These are phyloP conservation scores for Zelostemma sp. DNA, from an alignment of 1,140 invertebrate species.

Conservation along the genomic window DNA sequence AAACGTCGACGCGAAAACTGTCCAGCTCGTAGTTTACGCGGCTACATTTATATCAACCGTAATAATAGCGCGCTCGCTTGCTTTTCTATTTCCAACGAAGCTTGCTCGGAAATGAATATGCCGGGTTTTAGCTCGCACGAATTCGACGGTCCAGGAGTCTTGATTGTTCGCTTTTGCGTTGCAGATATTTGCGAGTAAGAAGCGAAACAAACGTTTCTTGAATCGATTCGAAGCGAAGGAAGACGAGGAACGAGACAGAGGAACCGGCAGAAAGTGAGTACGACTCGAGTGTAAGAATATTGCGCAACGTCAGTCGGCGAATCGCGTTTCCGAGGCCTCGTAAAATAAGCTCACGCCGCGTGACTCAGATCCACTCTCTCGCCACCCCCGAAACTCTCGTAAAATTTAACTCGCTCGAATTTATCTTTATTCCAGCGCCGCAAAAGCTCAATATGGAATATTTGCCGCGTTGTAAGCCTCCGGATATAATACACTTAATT, in stretches of 20 bases:
- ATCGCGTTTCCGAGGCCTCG: slow-evolving; percentile 51
- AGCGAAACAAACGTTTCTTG: slow-evolving; percentile 29
- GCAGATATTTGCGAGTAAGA: slow-evolving; percentile 41
- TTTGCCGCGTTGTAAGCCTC: slow-evolving; percentile 56
- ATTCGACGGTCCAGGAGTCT: neutral
- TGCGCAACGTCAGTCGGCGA: slow-evolving; percentile 48
- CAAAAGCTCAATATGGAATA: slow-evolving; percentile 57
- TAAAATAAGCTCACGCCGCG: slow-evolving; percentile 50
- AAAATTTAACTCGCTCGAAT: slow-evolving; percentile 48
- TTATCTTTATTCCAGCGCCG: slow-evolving; percentile 50
- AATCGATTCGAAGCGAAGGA: slow-evolving; percentile 34
- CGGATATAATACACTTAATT: slow-evolving; percentile 66
- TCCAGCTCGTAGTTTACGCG: too few species aligned
- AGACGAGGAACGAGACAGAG: slow-evolving; percentile 9
- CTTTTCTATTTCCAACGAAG: slow-evolving; percentile 44
- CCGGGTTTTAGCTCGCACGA: slow-evolving; percentile 18
- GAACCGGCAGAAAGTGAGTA: slow-evolving; percentile 36
- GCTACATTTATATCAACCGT: slow-evolving; percentile 1
- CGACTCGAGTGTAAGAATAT: slow-evolving; percentile 41
- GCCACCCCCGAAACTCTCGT: too few species aligned
- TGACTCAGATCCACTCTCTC: slow-evolving; percentile 52
- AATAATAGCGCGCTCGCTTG: neutral
- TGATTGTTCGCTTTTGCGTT: slow-evolving; percentile 21
- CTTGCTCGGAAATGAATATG: slow-evolving; percentile 39
- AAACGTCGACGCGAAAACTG: too few species aligned